Evolutionary conservation across 2,113 vertebrate genomes (phyloP), one percentile per base, ranked within the genome.

Genomic region (Elanoides forficatus): DNA sequence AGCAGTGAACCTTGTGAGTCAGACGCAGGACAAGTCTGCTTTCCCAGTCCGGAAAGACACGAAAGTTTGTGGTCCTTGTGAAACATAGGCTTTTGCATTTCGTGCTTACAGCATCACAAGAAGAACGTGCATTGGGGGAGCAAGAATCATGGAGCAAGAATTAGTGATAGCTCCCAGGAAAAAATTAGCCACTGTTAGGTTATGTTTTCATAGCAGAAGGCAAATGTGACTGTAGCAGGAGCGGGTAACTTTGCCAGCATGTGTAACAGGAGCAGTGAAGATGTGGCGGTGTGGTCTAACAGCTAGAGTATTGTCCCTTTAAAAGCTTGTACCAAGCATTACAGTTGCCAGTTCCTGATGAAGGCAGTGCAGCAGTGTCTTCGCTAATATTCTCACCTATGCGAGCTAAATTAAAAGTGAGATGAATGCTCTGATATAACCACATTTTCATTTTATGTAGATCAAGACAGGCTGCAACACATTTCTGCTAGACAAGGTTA

Each of bases 391-490:
- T 97, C 95, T 96, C 95, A 97, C 95, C 92, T 97, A 90, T 94
- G 66, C 0, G 1, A 93, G 74, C 90, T 96, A 97, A 96, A 97
- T 97, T 97, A 96, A 96, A 97, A 96, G 70, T 93, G 90, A 96
- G 96, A 97, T 97, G 95, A 95, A 91, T 97, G 66, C 90, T 96
- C 95, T 93, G 95, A 96, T 97, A 96, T 87, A 97, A 96, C 96
- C 93, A 79, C 95, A 95, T 93, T 97, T 96, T 97, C 92, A 95
- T 96, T 96, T 96, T 96, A 97, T 97, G 95, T 95, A 96, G 96
- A 96, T 97, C 90, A 91, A 96, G 96, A 95, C 95, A 96, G 92
- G 95, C 95, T 97, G 91, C 90, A 96, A 95, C 96, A 96, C 92
- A 96, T 96, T 96, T 96, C 74, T 96, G 90, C 91, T 80, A 95